These are phyloP conservation scores for Drosophila auraria DNA, from an alignment of 1,140 invertebrate species.

Conservation along the genomic window DNA sequence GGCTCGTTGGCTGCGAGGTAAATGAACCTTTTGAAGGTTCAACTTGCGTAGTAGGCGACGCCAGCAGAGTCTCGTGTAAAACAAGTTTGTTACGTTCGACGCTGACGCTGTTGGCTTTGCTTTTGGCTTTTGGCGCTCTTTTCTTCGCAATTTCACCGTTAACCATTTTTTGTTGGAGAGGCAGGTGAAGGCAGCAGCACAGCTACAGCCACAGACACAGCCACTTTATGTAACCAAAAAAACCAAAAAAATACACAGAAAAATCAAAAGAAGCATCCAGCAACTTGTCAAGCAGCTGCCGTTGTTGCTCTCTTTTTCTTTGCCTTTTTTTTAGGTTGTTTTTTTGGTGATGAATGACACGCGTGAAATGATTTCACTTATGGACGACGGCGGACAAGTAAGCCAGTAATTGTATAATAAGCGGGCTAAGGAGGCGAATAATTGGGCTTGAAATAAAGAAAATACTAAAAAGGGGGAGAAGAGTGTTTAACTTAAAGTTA, in stretches of 20 bases:
- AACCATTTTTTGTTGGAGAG: constrained; percentile 55
- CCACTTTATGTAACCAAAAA: constrained; percentile 71
- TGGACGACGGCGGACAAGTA: constrained; percentile 10
- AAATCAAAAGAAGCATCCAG: constrained; percentile 26
- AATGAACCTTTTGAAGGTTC: constrained; percentile 85
- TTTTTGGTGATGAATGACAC: constrained; percentile 62
- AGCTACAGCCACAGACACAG: constrained; percentile 17
- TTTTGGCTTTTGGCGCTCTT: constrained; percentile 60
- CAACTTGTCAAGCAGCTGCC: constrained; percentile 49
- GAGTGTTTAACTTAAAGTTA: background rate
- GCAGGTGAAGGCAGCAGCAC: constrained; percentile 63
- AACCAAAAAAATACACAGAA: constrained; percentile 2
- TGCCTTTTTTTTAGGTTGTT: constrained; percentile 1
- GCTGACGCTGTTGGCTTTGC: constrained; percentile 17
- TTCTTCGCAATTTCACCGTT: constrained; percentile 82
- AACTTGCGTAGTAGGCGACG: constrained; percentile 78
- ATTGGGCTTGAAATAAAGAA: background rate
- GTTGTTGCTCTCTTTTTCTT: constrained; percentile 22
- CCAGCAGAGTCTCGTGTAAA: constrained; percentile 60
- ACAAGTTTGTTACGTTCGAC: constrained; percentile 79
- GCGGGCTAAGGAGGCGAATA: constrained; percentile 2
- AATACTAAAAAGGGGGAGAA: too few relatives aligned
- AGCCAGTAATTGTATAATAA: constrained; percentile 65
- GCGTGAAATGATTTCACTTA: constrained; percentile 76
- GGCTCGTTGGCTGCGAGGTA: constrained; percentile 59